A percentile compares a stretch with the other conserved stretches of the same genome.
These are phyloP conservation scores for Enteromius thamalakanensis DNA, from an alignment of 2,797 vertebrate species.

Conservation along the genomic window DNA sequence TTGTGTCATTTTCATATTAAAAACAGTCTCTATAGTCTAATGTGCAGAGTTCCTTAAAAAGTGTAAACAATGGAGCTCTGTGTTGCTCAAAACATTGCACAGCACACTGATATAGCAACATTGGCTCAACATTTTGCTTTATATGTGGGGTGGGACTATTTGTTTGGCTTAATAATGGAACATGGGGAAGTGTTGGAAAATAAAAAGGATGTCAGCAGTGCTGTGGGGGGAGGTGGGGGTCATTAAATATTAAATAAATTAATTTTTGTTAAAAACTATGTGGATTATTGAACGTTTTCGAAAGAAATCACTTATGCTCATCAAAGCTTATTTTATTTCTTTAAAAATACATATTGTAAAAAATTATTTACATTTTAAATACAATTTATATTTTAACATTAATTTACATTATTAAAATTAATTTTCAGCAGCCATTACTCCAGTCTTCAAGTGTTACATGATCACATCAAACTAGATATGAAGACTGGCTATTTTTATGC, in stretches of 20 bases:
- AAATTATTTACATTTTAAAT: background rate
- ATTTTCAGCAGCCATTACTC: background rate
- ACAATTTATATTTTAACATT: background rate
- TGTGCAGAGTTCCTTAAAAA: background rate
- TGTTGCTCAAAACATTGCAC: background rate
- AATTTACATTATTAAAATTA: too few relatives aligned
- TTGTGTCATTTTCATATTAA: constrained; percentile 9
- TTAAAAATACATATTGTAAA: background rate
- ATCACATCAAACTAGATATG: background rate
- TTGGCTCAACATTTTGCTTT: background rate
- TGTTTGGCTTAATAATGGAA: constrained; percentile 1
- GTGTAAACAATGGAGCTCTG: background rate
- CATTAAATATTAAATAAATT: background rate
- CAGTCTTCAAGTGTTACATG: background rate
- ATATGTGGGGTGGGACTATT: background rate
- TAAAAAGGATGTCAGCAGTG: background rate
- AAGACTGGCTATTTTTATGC: too few relatives aligned
- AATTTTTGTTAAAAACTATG: background rate
- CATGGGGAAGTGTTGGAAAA: background rate
- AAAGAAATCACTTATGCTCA: background rate
- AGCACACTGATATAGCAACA: background rate
- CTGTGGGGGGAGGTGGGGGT: background rate
- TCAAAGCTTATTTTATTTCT: background rate
- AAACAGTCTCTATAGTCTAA: background rate
- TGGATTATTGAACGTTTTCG: background rate